A percentile compares a stretch with the other conserved stretches of the same genome.
phyloP scores from a whole-genome alignment of 2,888 invertebrate genomes.

The Ectropis crepuscularia region DNA sequence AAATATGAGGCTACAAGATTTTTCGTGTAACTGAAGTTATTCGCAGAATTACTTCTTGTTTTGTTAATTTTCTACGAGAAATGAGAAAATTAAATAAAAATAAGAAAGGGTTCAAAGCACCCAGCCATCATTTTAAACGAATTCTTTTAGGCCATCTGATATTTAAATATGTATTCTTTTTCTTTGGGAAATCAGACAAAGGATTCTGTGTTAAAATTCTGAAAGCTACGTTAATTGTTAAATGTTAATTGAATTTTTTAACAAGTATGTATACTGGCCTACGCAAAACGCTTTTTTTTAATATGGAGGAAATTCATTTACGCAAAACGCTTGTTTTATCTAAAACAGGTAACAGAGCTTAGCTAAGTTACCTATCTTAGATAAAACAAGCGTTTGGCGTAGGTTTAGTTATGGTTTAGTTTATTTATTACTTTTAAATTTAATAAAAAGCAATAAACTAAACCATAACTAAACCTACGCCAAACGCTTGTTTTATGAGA shows the following conservation, averaged over 20 bases:
- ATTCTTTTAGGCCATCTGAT: constrained; percentile 16
- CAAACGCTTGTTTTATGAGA: too few species aligned
- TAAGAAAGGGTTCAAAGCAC: constrained; percentile 23
- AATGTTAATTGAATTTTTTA: neutral
- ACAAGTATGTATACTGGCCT: too few species aligned
- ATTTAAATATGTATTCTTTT: constrained; percentile 19
- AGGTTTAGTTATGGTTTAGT: too few species aligned
- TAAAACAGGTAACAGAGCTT: too few species aligned
- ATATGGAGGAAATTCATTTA: too few species aligned
- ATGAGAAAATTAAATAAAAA: constrained; percentile 25
- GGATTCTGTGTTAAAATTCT: neutral
- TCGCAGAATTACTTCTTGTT: constrained; percentile 17
- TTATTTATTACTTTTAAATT: too few species aligned
- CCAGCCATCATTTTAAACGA: constrained; percentile 1
- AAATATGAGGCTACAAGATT: neutral
- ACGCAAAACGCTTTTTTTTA: too few species aligned
- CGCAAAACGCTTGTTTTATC: too few species aligned
- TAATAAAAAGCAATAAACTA: too few species aligned
- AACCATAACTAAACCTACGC: too few species aligned
- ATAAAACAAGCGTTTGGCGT: too few species aligned
- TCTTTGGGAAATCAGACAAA: constrained; percentile 8
- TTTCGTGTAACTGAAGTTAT: constrained; percentile 24
- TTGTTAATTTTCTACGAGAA: constrained; percentile 18
- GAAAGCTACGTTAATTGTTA: neutral
- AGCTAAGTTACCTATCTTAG: too few species aligned